Conservation (phyloP, 2,888 invertebrate genomes). For the Scrobipalpa costella region DNA sequence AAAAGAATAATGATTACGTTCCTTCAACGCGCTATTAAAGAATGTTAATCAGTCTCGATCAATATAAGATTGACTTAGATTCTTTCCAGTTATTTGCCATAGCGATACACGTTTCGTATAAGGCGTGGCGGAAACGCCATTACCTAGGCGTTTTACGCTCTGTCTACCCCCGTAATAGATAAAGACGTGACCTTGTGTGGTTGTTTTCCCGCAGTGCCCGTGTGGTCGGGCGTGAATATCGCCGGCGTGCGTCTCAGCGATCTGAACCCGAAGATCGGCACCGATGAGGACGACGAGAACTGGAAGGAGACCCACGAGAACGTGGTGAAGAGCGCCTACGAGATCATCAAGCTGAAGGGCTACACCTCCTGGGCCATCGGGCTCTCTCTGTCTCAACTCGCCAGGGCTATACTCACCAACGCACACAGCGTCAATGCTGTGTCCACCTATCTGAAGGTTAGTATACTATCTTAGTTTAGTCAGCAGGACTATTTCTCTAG, state of each 20-base stretch:
- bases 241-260: conserved; percentile 93
- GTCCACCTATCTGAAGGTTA: conserved; percentile 88
- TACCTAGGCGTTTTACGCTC: too few relatives aligned
- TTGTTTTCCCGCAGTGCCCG: conserved; percentile 83
- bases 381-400: conserved; percentile 86
- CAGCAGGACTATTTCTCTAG: too few relatives aligned
- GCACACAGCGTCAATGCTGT: conserved; percentile 88
- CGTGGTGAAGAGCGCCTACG: conserved; percentile 93
- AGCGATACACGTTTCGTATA: too few relatives aligned
- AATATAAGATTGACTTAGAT: too few relatives aligned
- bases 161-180: too few relatives aligned
- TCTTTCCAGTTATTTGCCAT: too few relatives aligned
- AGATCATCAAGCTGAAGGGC: conserved; percentile 93
- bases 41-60: too few relatives aligned
- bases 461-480: too few relatives aligned
- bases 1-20: too few relatives aligned
- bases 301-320: conserved; percentile 89
- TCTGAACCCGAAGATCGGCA: conserved; percentile 87
- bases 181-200: too few relatives aligned
- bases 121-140: too few relatives aligned
- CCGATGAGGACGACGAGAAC: conserved; percentile 86
- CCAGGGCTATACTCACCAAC: conserved; percentile 87
- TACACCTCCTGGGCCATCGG: conserved; percentile 97
- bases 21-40: too few relatives aligned
- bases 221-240: conserved; percentile 96